A percentile compares a stretch with the other conserved stretches of the same genome.
Conservation (phyloP, 2,797 vertebrate genomes). For the Neosilurus mollespiculum region DNA sequence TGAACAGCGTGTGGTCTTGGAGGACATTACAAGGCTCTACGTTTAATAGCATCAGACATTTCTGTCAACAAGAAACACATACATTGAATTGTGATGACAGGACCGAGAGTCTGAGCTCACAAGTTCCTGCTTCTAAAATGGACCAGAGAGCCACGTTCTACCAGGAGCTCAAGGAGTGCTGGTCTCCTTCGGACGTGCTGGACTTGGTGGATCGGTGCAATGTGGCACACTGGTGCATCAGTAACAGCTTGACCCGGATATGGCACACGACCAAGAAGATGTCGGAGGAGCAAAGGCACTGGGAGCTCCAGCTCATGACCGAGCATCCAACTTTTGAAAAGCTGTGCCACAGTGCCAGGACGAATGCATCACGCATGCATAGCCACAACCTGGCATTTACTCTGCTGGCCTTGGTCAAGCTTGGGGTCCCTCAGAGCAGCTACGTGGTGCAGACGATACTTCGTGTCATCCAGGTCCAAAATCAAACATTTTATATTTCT, state of each 20-base stretch:
- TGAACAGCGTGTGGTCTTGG: not conserved
- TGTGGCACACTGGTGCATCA: slow-evolving; percentile 57
- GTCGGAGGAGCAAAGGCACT: slow-evolving; percentile 72
- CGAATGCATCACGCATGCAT: slow-evolving; percentile 60
- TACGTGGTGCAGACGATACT: slow-evolving; percentile 83
- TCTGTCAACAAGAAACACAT: slow-evolving; percentile 39
- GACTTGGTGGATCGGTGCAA: slow-evolving; percentile 67
- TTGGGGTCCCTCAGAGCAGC: slow-evolving; percentile 80
- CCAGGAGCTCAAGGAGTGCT: slow-evolving; percentile 66
- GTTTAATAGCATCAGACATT: slow-evolving; percentile 51
- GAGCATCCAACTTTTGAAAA: slow-evolving; percentile 74
- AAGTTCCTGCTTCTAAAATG: accelerated
- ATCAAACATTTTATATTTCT: not conserved
- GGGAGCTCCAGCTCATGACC: slow-evolving; percentile 80
- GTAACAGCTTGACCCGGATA: slow-evolving; percentile 71
- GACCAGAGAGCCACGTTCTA: slow-evolving; percentile 42
- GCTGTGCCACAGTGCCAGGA: slow-evolving; percentile 74
- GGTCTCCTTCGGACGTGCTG: slow-evolving; percentile 80
- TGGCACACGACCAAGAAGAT: slow-evolving; percentile 79
- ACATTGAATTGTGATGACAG: slow-evolving; percentile 23
- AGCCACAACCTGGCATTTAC: slow-evolving; percentile 68
- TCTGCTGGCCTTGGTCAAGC: slow-evolving; percentile 75
- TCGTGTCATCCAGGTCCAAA: slow-evolving; percentile 78
- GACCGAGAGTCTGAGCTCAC: not conserved
- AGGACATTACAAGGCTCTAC: not conserved